These are phyloP conservation scores for Palythoa grandiflora DNA, from an alignment of 92 coral and sea anemone genomes.

Conservation along the genomic window DNA sequence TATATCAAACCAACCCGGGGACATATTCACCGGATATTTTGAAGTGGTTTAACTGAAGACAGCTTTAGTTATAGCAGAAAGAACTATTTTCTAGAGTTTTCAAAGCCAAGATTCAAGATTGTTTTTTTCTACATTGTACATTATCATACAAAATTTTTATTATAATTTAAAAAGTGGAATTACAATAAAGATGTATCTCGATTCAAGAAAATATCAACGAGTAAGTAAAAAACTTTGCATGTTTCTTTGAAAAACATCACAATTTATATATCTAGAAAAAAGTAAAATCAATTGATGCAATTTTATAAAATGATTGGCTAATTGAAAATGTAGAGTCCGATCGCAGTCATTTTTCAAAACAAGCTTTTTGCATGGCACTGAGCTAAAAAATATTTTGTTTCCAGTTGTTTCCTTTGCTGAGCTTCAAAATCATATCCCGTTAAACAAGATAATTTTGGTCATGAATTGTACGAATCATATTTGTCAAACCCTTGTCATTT, in stretches of 20 bases:
- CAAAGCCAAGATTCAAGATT: too few relatives aligned
- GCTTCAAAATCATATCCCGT: background rate
- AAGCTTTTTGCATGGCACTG: background rate
- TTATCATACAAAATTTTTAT: too few relatives aligned
- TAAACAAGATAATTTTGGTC: background rate
- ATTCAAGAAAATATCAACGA: background rate
- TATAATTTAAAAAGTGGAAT: too few relatives aligned
- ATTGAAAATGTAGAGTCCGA: constrained; percentile 5
- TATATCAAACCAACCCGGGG: background rate
- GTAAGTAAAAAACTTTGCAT: background rate
- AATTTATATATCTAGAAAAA: too few relatives aligned
- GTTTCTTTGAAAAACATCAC: background rate
- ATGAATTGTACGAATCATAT: background rate
- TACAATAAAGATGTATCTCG: too few relatives aligned
- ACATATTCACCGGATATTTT: background rate
- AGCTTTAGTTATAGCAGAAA: background rate
- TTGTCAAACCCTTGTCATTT: background rate
- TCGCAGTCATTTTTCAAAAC: background rate
- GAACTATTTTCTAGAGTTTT: background rate
- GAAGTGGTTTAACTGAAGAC: background rate
- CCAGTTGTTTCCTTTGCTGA: background rate
- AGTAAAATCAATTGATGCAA: background rate
- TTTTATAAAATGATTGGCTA: background rate
- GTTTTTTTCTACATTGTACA: too few relatives aligned
- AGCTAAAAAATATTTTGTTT: background rate